Evolutionary conservation across 2,797 vertebrate genomes (phyloP), one percentile per base, ranked within the genome.

Genomic region (Falco concolor): DNA sequence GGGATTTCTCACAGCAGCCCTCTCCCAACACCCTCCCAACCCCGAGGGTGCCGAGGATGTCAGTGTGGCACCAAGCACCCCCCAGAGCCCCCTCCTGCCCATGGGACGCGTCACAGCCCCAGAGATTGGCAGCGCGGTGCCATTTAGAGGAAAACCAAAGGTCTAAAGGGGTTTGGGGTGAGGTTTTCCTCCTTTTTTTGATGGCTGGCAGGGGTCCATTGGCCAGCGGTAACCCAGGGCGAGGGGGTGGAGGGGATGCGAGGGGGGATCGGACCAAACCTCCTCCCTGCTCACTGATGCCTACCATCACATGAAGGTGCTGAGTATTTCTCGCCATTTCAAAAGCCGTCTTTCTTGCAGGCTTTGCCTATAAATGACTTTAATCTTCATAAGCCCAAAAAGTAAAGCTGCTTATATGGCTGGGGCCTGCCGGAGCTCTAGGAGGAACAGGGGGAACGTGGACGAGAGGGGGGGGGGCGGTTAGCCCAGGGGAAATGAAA

Each of bases 311-410:
- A 4, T 5, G 69, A 87, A 78, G 49, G 21, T 6, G 49, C 79
- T 1, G 12, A 24, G 38, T 12, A 54, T 45, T 63, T 81, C 91
- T 83, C 45, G 0, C 70, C 22, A 5, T 96, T 87, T 88, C 89
- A 73, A 93, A 90, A 93, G 93, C 80, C 32, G 20, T 8, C 19
- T 86, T 89, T 73, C 85, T 68, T 49, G 68, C 60, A 23, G 83
- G 89, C 94, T 94, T 94, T 95, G 94, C 92, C 89, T 83, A 67
- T 52, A 97, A 96, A 95, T 90, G 79, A 96, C 92, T 96, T 97
- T 96, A 97, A 95, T 96, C 96, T 96, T 96, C 77, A 22, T 97
- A 97, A 97, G 94, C 96, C 83, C 22, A 0, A 47, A 82, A 96
- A 96, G 90, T 49, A 97, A 97, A 97, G 94, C 95, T 59, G 95